Conservation (phyloP, 2,113 vertebrate species). For the Uropsilus gracilis region DNA sequence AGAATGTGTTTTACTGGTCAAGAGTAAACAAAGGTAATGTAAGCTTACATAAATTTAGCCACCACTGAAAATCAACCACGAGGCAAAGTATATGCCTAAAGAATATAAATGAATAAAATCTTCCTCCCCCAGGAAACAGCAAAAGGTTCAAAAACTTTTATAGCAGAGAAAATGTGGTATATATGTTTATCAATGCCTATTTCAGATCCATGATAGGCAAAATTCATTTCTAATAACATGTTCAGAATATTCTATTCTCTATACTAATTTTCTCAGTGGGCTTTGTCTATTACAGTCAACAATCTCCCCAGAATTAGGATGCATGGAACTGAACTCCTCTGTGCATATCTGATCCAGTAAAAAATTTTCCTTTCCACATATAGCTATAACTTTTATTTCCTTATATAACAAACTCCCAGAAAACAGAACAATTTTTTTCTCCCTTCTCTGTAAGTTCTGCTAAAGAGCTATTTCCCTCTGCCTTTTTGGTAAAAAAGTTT, state of each 20-base stretch:
- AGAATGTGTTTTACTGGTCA: not conserved
- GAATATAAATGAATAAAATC: not conserved
- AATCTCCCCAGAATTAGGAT: not conserved
- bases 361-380: not conserved
- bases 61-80: slow-evolving; percentile 1
- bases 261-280: not conserved
- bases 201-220: not conserved
- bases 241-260: not conserved
- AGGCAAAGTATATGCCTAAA: not conserved
- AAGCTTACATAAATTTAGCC: not conserved
- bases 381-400: slow-evolving; percentile 18
- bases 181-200: not conserved
- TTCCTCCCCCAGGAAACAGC: not conserved
- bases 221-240: not conserved
- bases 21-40: not conserved
- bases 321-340: not conserved
- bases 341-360: slow-evolving; percentile 23
- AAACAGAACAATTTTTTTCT: not conserved
- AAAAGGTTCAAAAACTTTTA: not conserved
- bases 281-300: not conserved
- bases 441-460: not conserved
- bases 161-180: not conserved
- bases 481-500: slow-evolving; percentile 61
- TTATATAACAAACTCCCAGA: not conserved
- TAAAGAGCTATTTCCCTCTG: slow-evolving; percentile 32